These are phyloP conservation scores for Asarcornis scutulata DNA, from an alignment of 2,113 vertebrate genomes.

Conservation along the genomic window DNA sequence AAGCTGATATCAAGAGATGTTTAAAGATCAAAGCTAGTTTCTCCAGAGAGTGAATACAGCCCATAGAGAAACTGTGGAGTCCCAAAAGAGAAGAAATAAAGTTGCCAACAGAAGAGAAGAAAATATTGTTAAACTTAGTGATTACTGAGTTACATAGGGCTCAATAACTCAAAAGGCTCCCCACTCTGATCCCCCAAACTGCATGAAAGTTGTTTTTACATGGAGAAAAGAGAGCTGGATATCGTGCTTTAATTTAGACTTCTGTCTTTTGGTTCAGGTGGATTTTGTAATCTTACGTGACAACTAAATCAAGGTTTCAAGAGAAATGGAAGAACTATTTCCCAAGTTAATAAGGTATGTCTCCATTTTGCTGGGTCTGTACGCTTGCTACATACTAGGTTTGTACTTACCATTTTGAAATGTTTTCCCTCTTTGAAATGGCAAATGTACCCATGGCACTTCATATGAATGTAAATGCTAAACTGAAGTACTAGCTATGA, in stretches of 20 bases:
- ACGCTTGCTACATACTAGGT: background rate
- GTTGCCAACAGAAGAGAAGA: background rate
- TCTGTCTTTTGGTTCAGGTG: background rate
- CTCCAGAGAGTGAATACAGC: background rate
- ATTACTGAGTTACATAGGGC: background rate
- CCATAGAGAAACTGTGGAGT: background rate
- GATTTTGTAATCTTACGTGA: background rate
- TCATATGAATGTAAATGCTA: background rate
- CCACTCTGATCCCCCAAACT: background rate
- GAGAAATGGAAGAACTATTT: background rate
- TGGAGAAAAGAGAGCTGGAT: background rate
- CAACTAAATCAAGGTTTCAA: background rate
- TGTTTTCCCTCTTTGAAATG: background rate
- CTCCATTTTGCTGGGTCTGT: background rate
- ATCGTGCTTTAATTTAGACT: background rate
- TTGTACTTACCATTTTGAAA: background rate
- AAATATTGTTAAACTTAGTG: background rate
- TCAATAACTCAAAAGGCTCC: background rate
- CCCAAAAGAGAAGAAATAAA: background rate
- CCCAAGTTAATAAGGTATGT: background rate
- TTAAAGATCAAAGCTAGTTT: slow-evolving; percentile 10
- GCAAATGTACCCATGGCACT: background rate
- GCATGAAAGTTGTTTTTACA: background rate
- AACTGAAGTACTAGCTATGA: background rate
- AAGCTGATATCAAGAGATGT: background rate